Evolutionary conservation across 2,888 invertebrate genomes (phyloP), one percentile per base, ranked within the genome.

Genomic region (Scrobipalpa atriplicella): DNA sequence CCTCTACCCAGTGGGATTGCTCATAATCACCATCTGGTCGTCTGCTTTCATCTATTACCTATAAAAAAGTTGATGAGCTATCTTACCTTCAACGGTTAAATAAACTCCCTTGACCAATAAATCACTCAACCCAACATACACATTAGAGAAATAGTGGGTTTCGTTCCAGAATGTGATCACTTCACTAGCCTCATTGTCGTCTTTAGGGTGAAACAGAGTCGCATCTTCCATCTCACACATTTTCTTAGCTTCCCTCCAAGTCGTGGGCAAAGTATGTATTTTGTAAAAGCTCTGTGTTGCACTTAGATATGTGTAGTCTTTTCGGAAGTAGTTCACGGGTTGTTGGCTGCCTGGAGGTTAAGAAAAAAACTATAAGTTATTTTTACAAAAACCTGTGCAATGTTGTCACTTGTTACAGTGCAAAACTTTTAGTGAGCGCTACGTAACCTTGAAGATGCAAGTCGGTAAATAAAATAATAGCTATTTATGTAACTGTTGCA

Each of bases 201-300:
- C 68, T 13, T 72, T 71, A 2, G 76, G 69, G 54, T 72, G 69
- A 29, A 73, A 75, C n/a, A 77, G 67, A 47, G 62, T 66, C 9
- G 72, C 75, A 1, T 75, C 75, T 66, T 76, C 76, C 64, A 70
- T 43, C 8, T 64, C 64, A 18, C 64, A 74, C 21, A 65, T 47
- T 41, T 68, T 67, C 56, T 67, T 72, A 0, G 73, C 74, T 21
- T 75, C 64, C 7, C 2, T 2, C 74, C 75, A 77, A 2, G 68
- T 73, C 36, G 60, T 65, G 8, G 64, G 62, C n/a, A 70, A 56
- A 8, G 70, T 73, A 29, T 75, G 75, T 16, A 75, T 68, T 67
- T 64, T 64, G 56, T 64, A 64, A 29, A 64, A 64, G 39, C 11
- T 16, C 18, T 39, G 19, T 3, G 75, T 77, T 64, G 74, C 74